phyloP scores from a whole-genome alignment of 2,113 vertebrate genomes.

The Periophthalmus modestus region DNA sequence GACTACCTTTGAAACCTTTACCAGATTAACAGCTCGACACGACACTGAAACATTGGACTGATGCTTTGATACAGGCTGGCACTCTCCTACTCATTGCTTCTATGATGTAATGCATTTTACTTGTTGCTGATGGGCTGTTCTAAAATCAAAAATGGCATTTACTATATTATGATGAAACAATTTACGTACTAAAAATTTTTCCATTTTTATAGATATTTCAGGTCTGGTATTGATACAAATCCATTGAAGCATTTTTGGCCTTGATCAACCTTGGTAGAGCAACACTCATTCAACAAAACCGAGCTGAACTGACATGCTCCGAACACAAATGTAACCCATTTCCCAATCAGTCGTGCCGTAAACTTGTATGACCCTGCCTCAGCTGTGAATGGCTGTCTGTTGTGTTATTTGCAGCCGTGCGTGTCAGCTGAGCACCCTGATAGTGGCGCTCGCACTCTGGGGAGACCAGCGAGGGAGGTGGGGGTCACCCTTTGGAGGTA shows the following conservation, averaged over 20 bases:
- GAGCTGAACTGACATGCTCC: neutral
- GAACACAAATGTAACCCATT: constrained; percentile 4
- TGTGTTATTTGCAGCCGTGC: constrained; percentile 22
- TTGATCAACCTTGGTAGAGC: neutral
- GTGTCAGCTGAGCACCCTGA: constrained; percentile 44
- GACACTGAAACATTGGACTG: neutral
- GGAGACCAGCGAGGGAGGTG: constrained; percentile 13
- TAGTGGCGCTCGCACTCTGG: constrained; percentile 26
- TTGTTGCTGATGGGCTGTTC: neutral
- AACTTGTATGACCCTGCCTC: constrained; percentile 11
- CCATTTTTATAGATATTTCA: neutral
- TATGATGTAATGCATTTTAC: neutral
- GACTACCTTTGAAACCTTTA: too few relatives aligned
- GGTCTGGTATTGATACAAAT: neutral
- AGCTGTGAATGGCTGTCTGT: constrained; percentile 22
- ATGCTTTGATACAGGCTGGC: neutral
- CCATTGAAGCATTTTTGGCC: neutral
- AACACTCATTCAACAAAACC: neutral
- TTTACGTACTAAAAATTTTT: neutral
- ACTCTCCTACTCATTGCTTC: neutral
- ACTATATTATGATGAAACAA: neutral
- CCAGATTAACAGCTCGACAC: too few relatives aligned
- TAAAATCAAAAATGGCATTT: too few relatives aligned
- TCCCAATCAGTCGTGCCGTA: neutral
- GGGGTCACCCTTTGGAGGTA: constrained; percentile 47